Percentiles rank a stretch among this genome's conserved stretches.
Conservation (phyloP, 2,797 vertebrate species). For the Tinamus major region DNA sequence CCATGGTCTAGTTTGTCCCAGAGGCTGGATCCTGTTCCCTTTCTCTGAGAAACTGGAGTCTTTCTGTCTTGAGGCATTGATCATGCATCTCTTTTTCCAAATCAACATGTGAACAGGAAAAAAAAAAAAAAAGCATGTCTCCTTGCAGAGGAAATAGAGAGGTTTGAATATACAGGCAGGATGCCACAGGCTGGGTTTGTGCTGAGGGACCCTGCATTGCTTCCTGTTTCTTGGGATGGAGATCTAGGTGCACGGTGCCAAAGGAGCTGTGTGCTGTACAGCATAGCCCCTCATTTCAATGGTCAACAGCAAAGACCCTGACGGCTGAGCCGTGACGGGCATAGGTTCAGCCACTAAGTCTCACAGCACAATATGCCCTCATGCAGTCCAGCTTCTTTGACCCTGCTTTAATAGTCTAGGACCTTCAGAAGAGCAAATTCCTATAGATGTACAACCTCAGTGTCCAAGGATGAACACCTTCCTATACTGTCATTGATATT, state of each 20-base stretch:
- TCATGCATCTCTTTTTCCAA: not conserved
- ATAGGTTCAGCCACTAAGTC: not conserved
- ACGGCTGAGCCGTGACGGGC: not conserved
- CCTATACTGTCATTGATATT: not conserved
- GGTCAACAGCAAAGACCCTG: not conserved
- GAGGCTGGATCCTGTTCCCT: not conserved
- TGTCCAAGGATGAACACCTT: not conserved
- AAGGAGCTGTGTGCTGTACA: not conserved
- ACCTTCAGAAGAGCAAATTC: not conserved
- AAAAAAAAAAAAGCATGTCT: not conserved
- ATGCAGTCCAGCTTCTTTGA: not conserved
- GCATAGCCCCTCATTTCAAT: not conserved
- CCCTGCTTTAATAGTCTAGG: not conserved
- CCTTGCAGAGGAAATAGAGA: not conserved
- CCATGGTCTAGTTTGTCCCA: not conserved
- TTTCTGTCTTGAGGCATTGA: not conserved
- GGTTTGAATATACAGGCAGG: not conserved
- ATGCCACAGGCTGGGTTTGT: not conserved
- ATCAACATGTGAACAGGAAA: not conserved
- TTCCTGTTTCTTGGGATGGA: not conserved
- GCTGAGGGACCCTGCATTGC: not conserved
- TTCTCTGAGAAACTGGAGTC: not conserved
- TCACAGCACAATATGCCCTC: accelerated
- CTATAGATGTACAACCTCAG: not conserved
- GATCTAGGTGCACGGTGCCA: not conserved